Evolutionary conservation across 2,797 vertebrate genomes (phyloP), one percentile per base, ranked within the genome.

Genomic region (Chanos chanos): DNA sequence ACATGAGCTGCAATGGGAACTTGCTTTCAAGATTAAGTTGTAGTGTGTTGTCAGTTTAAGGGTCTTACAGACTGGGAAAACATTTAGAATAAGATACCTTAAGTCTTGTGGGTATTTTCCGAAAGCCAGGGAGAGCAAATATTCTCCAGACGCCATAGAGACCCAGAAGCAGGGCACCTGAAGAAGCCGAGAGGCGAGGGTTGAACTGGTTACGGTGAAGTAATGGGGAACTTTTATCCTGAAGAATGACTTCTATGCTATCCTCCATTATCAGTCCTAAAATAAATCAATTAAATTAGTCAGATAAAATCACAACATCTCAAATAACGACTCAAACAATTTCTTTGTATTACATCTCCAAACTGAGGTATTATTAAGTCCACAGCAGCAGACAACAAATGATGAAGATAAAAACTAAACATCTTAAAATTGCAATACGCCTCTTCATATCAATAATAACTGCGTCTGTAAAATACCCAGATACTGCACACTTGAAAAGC

Each of bases 111-210:
- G 88, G 89, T 48, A 90, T 64, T 79, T 79, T 89, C 8, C 81
- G 77, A 57, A 87, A 86, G 9, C 86, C 89, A 8, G 88, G 86
- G 16, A 86, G 6, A 9, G 64, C 41, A 70, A 91, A 91, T 64
- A 89, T 43, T 41, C 76, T 82, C 89, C 89, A 90, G 8, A 90
- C 31, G 21, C 85, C 84, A 1, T 91, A 91, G 27, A 78, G 13
- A 7, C 79, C 80, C 4, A 78, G 50, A n/a, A 91, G 67, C 28
- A 86, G 39, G 13, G 73, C 66, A 0, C 77, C 79, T 0, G 77
- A 57, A 27, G 73, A 73, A 66, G 75, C 75, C 0, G 77, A 77
- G 12, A 87, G 3, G 1, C 73, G 5, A 0, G 70, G 73, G 53
- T 81, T 78, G 39, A 83, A 37, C 41, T 30, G 63, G 40, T 9